A percentile compares a stretch with the other conserved stretches of the same genome.
Evolutionary conservation across 1,140 invertebrate species (phyloP).

Genomic region (Drosophila repletoides): DNA sequence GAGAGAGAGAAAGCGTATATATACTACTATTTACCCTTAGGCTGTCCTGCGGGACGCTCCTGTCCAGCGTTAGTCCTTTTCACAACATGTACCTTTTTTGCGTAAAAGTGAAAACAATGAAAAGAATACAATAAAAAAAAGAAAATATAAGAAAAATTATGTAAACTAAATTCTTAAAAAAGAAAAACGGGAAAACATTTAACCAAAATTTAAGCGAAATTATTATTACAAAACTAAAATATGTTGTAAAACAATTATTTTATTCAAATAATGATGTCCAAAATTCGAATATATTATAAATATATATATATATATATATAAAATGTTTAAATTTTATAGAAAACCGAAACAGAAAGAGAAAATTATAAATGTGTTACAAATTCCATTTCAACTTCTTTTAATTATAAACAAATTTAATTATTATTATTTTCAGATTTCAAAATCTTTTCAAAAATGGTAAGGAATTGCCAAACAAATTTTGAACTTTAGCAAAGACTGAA

Average conservation of each 20-base stretch:
- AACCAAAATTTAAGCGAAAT: slow-evolving; percentile 30
- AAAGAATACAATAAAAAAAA: slow-evolving; percentile 71
- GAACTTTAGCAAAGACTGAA: no score
- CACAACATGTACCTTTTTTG: slow-evolving; percentile 77
- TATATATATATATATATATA: slow-evolving; percentile 22
- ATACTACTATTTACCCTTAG: slow-evolving; percentile 55
- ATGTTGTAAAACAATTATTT: slow-evolving; percentile 43
- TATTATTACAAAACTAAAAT: slow-evolving; percentile 11
- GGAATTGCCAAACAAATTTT: no score
- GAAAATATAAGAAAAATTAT: slow-evolving; percentile 29
- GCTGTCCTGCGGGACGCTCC: slow-evolving; percentile 46
- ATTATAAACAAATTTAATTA: no score
- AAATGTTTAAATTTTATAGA: slow-evolving; percentile 47
- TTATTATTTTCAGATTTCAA: no score
- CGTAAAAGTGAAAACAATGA: slow-evolving; percentile 74
- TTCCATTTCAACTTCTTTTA: slow-evolving; percentile 1
- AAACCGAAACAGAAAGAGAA: slow-evolving; percentile 16
- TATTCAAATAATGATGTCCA: slow-evolving; percentile 33
- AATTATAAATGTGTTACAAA: slow-evolving; percentile 43
- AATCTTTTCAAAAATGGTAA: no score
- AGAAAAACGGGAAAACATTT: slow-evolving; percentile 11
- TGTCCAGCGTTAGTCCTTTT: slow-evolving; percentile 71
- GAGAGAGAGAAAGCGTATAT: slow-evolving; percentile 3
- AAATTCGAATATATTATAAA: slow-evolving; percentile 25
- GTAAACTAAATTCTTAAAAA: slow-evolving; percentile 29